These are phyloP conservation scores for Nomada goodeniana DNA, from an alignment of 2,888 invertebrate species.

Conservation along the genomic window DNA sequence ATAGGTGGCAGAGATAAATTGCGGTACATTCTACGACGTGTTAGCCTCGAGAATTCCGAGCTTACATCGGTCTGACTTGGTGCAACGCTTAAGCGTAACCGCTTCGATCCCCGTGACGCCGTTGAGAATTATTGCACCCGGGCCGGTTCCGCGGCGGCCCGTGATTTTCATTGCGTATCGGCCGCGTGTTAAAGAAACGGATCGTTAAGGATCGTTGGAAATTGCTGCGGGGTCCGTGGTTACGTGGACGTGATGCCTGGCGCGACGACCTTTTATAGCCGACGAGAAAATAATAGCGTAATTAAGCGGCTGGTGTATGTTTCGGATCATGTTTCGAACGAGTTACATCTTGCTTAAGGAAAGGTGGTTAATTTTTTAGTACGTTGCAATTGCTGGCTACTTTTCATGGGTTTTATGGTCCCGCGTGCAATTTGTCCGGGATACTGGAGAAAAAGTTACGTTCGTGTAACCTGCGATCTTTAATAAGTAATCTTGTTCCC, in stretches of 20 bases:
- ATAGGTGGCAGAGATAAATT: conserved; percentile 69
- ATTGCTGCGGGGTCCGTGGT: neutral
- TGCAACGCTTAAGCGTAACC: conserved; percentile 51
- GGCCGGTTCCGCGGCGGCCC: neutral
- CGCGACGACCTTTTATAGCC: conserved; percentile 6
- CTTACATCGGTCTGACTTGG: conserved; percentile 34
- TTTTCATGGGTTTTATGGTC: neutral
- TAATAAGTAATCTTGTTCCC: too few relatives aligned
- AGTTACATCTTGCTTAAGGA: neutral
- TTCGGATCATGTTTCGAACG: neutral
- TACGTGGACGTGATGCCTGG: conserved; percentile 2
- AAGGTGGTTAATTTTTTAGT: neutral
- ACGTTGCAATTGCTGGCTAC: too few relatives aligned
- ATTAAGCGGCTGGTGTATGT: neutral
- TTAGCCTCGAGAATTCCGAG: conserved; percentile 52
- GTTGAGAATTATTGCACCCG: conserved; percentile 38
- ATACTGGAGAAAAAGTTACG: too few relatives aligned
- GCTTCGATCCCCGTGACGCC: conserved; percentile 38
- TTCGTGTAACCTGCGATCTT: too few relatives aligned
- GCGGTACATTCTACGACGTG: conserved; percentile 58
- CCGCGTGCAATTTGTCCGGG: too few relatives aligned
- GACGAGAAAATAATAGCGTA: conserved; percentile 23
- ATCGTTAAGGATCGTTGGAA: conserved; percentile 30
- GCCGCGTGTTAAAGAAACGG: conserved; percentile 34
- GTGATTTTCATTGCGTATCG: conserved; percentile 31